These are phyloP conservation scores for Sympetrum striolatum DNA, from an alignment of 2,888 invertebrate genomes.

Conservation along the genomic window DNA sequence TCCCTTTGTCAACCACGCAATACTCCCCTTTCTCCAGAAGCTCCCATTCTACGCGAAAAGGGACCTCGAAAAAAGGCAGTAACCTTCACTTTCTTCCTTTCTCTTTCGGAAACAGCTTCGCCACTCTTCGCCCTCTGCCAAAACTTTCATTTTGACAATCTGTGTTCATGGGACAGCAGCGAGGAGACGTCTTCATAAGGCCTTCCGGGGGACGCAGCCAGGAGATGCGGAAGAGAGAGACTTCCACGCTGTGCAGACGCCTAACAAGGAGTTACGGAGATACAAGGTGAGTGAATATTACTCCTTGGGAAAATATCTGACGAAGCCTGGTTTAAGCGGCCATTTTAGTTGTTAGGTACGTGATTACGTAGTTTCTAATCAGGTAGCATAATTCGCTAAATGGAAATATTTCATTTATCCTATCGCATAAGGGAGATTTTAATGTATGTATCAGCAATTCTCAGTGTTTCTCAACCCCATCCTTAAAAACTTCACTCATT, in stretches of 20 bases:
- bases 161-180: conserved; percentile 5
- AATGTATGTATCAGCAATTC: too few species aligned
- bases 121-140: background rate
- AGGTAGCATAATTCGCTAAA: too few species aligned
- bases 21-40: background rate
- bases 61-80: background rate
- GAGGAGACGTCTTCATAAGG: conserved; percentile 25
- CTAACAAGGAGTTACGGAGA: too few species aligned
- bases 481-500: too few species aligned
- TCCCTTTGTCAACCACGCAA: conserved; percentile 23
- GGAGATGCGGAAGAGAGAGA: background rate
- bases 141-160: conserved; percentile 9
- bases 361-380: too few species aligned
- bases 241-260: background rate
- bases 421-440: too few species aligned
- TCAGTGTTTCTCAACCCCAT: too few species aligned
- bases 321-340: too few species aligned
- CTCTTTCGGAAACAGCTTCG: background rate
- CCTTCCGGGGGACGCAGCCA: background rate
- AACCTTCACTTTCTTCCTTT: conserved; percentile 35
- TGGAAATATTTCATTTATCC: too few species aligned
- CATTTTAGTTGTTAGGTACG: too few species aligned
- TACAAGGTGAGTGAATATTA: too few species aligned
- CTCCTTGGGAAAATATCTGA: too few species aligned
- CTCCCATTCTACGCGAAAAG: conserved; percentile 21